Evolutionary conservation across 2,888 invertebrate genomes (phyloP), one percentile per base, ranked within the genome.

Genomic region (Colostygia pectinataria): DNA sequence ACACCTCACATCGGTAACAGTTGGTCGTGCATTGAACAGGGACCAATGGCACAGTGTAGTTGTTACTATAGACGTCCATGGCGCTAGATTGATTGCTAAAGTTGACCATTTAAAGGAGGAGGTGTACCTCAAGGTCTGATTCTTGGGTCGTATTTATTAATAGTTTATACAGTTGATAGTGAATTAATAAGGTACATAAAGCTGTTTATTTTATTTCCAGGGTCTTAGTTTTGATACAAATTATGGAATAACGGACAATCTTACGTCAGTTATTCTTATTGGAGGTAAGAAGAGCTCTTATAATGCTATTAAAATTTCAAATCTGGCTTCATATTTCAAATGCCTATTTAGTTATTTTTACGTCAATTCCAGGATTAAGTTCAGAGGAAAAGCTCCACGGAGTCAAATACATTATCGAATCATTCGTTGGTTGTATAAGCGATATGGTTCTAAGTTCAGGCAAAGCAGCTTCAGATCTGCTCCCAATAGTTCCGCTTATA

Each of bases 1-100:
- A 76, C 95, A 95, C 74, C 93, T 96, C 41, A 97, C 97, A 20
- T 91, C 91, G 15, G 93, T 97, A 29, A 96, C 96, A 0, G 97
- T 97, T 2, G 97, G 97, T 25, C 93, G 96, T 82, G 97, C 96
- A 2, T 83, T 97, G 45, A 97, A 97, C 80, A 92, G 96, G 63
- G 97, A 97, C 72, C 94, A 96, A 69, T 97, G 97, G 97, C 97
- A 97, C 77, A 95, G 94, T 65, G 97, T 97, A 9, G 94, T 95
- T 44, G 96, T 94, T 65, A 93, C 95, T 51, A 97, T 97, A 55
- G 97, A 97, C 77, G 97, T 97, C 1, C 95, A 96, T 66, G 95
- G 95, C 15, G 96, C 96, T 13, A 92, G 95, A 71, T 91, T 97
- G 53, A 94, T 95, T 68, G 96, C 97, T 37, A 93, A 94, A 72